Evolutionary conservation across 1,140 invertebrate species (phyloP).

Genomic region (Hycleus phaleratus): DNA sequence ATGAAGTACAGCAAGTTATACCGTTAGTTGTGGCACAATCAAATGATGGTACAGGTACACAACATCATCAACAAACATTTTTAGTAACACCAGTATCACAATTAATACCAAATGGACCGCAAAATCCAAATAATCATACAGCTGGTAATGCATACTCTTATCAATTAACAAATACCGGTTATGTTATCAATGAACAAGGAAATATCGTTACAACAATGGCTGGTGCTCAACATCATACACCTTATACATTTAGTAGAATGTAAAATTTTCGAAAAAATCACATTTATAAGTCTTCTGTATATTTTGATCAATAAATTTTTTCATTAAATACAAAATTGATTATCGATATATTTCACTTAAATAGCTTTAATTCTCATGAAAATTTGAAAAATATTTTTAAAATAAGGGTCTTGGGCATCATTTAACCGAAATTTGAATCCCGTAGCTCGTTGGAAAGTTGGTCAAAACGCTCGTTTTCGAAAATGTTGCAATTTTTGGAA

Average conservation of each 20-base stretch:
- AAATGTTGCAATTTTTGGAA: too few relatives aligned
- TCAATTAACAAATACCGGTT: slow-evolving; percentile 38
- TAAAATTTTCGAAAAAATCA: slow-evolving; percentile 6
- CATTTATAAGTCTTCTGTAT: too few relatives aligned
- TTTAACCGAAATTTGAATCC: too few relatives aligned
- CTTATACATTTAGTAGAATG: slow-evolving; percentile 39
- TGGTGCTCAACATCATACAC: slow-evolving; percentile 36
- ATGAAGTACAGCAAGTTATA: slow-evolving; percentile 49
- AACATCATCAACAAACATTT: slow-evolving; percentile 47
- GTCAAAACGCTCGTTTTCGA: too few relatives aligned
- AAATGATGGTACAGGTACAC: slow-evolving; percentile 23
- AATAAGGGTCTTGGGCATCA: too few relatives aligned
- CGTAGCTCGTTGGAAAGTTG: too few relatives aligned
- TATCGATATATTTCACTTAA: too few relatives aligned
- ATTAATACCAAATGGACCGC: slow-evolving; percentile 41
- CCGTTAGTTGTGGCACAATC: slow-evolving; percentile 50
- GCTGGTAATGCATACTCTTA: slow-evolving; percentile 37
- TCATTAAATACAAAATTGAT: too few relatives aligned
- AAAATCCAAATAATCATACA: slow-evolving; percentile 32
- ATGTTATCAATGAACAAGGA: slow-evolving; percentile 41
- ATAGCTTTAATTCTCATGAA: too few relatives aligned
- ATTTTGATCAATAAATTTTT: too few relatives aligned
- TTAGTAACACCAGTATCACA: slow-evolving; percentile 54
- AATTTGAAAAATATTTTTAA: too few relatives aligned
- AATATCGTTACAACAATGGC: slow-evolving; percentile 40